Conservation (phyloP, 2,888 invertebrate species). For the Callosobruchus maculatus region DNA sequence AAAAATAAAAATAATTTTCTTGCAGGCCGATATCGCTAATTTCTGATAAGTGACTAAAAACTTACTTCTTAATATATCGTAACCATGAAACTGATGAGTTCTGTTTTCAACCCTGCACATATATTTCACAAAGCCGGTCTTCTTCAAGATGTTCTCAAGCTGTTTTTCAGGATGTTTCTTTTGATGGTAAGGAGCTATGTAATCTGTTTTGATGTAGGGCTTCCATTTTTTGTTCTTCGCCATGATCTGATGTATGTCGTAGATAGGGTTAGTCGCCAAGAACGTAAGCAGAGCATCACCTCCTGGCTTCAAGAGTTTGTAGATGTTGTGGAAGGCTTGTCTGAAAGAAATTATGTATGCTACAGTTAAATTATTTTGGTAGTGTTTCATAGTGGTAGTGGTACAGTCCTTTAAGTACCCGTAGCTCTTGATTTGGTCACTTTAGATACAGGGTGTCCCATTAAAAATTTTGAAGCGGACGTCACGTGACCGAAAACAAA, state of each 20-base stretch:
- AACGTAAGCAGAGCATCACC: conserved; percentile 69
- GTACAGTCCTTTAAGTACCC: too few relatives aligned
- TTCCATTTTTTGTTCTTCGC: conserved; percentile 57
- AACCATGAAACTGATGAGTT: conserved; percentile 56
- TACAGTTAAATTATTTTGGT: too few relatives aligned
- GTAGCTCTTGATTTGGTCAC: too few relatives aligned
- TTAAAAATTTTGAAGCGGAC: too few relatives aligned
- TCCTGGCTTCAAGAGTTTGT: conserved; percentile 60
- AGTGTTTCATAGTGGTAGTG: too few relatives aligned
- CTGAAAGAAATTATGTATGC: conserved; percentile 50
- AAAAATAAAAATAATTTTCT: too few relatives aligned
- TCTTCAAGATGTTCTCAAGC: conserved; percentile 52
- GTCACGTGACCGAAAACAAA: too few relatives aligned
- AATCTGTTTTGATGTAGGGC: conserved; percentile 61
- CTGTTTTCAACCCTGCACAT: conserved; percentile 58
- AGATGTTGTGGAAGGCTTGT: conserved; percentile 62
- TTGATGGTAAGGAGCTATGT: conserved; percentile 67
- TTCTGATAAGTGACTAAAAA: too few relatives aligned
- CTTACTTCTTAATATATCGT: conserved; percentile 59
- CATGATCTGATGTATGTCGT: conserved; percentile 64
- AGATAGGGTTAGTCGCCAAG: conserved; percentile 65
- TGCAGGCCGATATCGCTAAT: too few relatives aligned
- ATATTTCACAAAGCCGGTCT: conserved; percentile 59
- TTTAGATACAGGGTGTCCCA: too few relatives aligned
- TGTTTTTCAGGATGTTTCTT: conserved; percentile 57